Evolutionary conservation across 2,113 vertebrate genomes (phyloP), one percentile per base, ranked within the genome.

Genomic region (Zapornia atra): DNA sequence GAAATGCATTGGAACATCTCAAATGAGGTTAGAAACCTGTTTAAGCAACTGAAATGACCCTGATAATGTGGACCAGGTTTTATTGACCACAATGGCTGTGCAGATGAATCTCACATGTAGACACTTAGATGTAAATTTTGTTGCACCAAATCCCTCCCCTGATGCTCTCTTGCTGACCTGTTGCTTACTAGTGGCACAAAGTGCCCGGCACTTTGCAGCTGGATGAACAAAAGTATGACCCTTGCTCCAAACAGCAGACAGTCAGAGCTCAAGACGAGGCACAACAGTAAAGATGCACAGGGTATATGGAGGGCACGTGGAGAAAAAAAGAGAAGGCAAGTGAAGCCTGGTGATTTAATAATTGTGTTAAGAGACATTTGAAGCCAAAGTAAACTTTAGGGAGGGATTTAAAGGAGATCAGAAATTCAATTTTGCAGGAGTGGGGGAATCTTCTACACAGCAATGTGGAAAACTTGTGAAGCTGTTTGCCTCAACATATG

Each of bases 231-330:
- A 42, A 78, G 5, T 29, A 5, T 15, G 26, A 56, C 31, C 26
- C 21, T 65, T 82, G 17, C 9, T 80, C 54, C 56, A 60, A 69
- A 57, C 15, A 65, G 9, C 3, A 1, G 66, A 15, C 9, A 31
- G 18, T 38, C 64, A 69, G 44, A 82, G 16, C 31, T 66, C 48
- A 71, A 70, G 51, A 61, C 11, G 78, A 83, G 33, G 33, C 17
- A 70, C 18, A 68, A 9, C 0, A 0, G 16, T 17, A 60, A 33
- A 73, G 57, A 75, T 51, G 10, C 10, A 36, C 21, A 26, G 7
- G 2, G 5, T 63, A 9, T 25, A 15, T 11, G 29, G 61, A 46
- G 4, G 5, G 3, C 25, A 17, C 0, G 0, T 12, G 28, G 16
- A 48, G 18, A n/a, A 69, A 25, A 25, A 88, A 85, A 82, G 5